Evolutionary conservation across 1,140 invertebrate genomes (phyloP), one percentile per base, ranked within the genome.

Genomic region (Megathymus violae): DNA sequence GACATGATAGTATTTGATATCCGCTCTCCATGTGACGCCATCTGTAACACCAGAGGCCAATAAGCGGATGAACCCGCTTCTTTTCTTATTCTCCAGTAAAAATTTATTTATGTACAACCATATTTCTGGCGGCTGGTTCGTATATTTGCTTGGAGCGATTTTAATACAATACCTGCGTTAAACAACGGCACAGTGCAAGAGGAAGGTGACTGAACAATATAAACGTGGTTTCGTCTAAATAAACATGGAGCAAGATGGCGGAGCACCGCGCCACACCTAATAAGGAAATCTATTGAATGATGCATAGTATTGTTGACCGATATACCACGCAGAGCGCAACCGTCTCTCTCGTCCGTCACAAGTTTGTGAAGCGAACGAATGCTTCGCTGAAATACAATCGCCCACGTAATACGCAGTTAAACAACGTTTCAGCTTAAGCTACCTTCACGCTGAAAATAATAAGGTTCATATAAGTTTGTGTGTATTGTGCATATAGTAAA

Each of bases 211-310:
- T 40, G 34, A n/a, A n/a, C n/a, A n/a, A n/a, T n/a, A n/a, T n/a
- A n/a, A n/a, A n/a, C 34, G 34, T 52, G 50, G 15, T 52, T 34
- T 52, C 50, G 50, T 38, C 50, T 52, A 34, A 52, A 52, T 52
- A 52, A 52, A 52, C 34, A 52, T 40, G 34, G 11, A 19, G 31
- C 25, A 51, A 51, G 15, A 17, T 17, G 11, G 50, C 15, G 36
- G 11, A 52, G 17, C 19, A 34, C 47, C 14, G 31, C 50, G 22
- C 13, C 27, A 27, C 6, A 9, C 47, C 50, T 52, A 50, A 19
- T 62, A 43, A 62, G 52, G 62, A 52, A 54, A 62, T 48, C 54
- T 64, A 64, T 63, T 64, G 60, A 47, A 60, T 67, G 52, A 62
- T 59, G 60, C 38, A 46, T 38, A 41, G 59, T 27, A 59, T 59